These are phyloP conservation scores for Bettongia penicillata DNA, from an alignment of 2,113 vertebrate genomes.

Conservation along the genomic window DNA sequence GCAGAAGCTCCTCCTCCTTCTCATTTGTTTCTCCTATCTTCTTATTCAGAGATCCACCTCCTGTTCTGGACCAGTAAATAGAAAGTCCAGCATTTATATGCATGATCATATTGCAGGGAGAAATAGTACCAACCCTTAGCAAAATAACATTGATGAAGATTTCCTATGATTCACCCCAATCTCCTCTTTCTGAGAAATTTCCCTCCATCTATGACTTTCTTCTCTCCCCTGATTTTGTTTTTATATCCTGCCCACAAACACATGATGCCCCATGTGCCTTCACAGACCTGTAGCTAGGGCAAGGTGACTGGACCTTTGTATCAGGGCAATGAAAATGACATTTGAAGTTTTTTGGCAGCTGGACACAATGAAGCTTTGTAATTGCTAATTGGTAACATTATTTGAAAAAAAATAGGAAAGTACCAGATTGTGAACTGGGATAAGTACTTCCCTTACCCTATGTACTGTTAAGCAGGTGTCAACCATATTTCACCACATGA, in stretches of 20 bases:
- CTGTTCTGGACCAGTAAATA: background rate
- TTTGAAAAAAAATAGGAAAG: background rate
- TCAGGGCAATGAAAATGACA: background rate
- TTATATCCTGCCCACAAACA: background rate
- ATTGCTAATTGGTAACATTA: background rate
- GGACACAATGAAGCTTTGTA: background rate
- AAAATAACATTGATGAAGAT: background rate
- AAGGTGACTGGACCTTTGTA: background rate
- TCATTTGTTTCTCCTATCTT: background rate
- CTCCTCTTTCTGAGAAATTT: background rate
- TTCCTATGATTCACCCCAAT: background rate
- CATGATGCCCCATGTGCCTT: background rate
- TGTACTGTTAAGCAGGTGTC: background rate
- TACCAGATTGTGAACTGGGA: background rate
- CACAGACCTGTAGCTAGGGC: background rate
- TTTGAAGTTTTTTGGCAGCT: background rate
- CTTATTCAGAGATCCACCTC: background rate
- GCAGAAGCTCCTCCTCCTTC: background rate
- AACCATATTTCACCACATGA: no score
- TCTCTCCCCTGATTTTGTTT: background rate
- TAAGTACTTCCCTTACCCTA: background rate
- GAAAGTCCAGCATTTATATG: background rate
- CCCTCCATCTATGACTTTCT: background rate
- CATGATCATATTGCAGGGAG: background rate
- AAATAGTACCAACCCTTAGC: background rate